Evolutionary conservation across 2,113 vertebrate genomes (phyloP), one percentile per base, ranked within the genome.

Genomic region (Mola mola): DNA sequence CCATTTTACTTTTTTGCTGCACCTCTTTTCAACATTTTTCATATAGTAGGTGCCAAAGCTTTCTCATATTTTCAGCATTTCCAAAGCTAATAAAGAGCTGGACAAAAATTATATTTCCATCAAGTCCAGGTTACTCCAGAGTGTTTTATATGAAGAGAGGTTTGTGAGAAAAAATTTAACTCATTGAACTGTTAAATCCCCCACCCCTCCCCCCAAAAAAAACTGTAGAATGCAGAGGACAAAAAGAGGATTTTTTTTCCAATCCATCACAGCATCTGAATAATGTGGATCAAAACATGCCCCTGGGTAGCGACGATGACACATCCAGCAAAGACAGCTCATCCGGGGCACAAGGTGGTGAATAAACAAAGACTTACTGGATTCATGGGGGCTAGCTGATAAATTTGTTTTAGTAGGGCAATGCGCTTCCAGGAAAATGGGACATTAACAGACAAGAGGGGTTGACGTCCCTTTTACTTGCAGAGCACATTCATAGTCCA

Each of bases 351-450:
- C 15, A 6, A 34, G 43, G 24, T 41, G 62, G 63, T 74, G 78
- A 74, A 31, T 66, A 75, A 78, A 68, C 41, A 55, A 34, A 25
- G 59, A 38, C 42, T 63, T 55, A 53, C 37, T 43, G 67, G 41
- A 63, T 26, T 22, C 51, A 76, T 53, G 49, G 20, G 31, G 36
- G 12, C 15, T 41, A 2, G 33, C 15, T 58, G 47, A 55, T 73
- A 26, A 67, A 43, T 61, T 43, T 36, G 33, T 52, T 25, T 47
- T 4, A 22, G 28, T 4, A 28, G 34, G 31, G 33, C 37, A 20
- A 17, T 34, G 13, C 2, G 28, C 25, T 87, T 77, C 76, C 71
- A 75, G 74, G 68, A 82, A 86, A 47, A 19, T n/a, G n/a, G n/a
- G 16, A 24, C 20, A 58, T n/a, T 57, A n/a, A 78, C 26, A n/a